Evolutionary conservation across 2,888 invertebrate genomes (phyloP).

Genomic region (Diarsia dahlii): DNA sequence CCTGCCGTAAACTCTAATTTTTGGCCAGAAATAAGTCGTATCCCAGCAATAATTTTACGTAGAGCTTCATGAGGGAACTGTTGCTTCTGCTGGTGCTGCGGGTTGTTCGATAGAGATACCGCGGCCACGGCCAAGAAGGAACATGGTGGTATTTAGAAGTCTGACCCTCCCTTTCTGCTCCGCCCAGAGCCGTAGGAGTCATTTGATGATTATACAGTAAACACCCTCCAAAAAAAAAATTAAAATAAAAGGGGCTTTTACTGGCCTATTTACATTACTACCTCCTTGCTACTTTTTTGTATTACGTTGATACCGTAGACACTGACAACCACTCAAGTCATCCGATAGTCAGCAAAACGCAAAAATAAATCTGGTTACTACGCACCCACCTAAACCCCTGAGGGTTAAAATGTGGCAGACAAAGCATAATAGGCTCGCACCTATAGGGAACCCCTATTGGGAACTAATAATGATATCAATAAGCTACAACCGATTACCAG

Average conservation of each 20-base stretch:
- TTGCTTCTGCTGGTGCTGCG: too few species aligned
- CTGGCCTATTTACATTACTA: too few species aligned
- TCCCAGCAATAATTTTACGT: not conserved
- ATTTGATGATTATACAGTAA: too few species aligned
- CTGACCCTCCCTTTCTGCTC: too few species aligned
- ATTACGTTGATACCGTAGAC: not conserved
- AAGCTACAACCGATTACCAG: conserved; percentile 1
- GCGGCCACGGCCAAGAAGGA: too few species aligned
- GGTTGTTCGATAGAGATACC: too few species aligned
- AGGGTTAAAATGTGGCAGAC: conserved; percentile 27
- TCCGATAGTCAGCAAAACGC: not conserved
- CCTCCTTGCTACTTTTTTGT: too few species aligned
- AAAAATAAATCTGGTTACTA: not conserved
- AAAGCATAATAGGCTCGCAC: conserved; percentile 20
- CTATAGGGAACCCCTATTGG: conserved; percentile 13
- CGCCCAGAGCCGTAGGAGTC: too few species aligned
- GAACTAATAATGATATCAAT: conserved; percentile 31
- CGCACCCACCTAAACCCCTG: too few species aligned
- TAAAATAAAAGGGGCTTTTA: too few species aligned
- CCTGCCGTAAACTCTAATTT: not conserved
- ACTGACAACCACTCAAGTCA: not conserved
- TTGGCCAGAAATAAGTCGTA: not conserved
- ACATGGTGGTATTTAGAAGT: too few species aligned
- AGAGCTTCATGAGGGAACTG: not conserved
- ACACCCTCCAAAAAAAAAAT: too few species aligned